Base-by-base conservation (phyloP, 2,113 vertebrate species). In the Tonatia bakeri region DNA sequence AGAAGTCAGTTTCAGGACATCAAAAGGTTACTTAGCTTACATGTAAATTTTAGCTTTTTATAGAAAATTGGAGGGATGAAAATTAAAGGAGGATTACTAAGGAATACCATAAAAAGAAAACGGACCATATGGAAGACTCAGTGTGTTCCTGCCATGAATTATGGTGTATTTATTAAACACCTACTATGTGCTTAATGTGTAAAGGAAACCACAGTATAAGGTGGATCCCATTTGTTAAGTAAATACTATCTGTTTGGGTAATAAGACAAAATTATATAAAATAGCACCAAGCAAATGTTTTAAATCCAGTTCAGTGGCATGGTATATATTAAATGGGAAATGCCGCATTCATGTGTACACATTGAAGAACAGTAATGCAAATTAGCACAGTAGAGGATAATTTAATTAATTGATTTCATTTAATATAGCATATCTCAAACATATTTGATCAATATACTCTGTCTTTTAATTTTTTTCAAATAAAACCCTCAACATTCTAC, bases 21-120 rank as follows among this genome's bases (percentile, higher is more conserved):
- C 20, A 28, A 73, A 70, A 94, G 59, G 45, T 94, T 95, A 94
- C 15, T 97, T 90, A 7, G 10, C 77, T 95, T 92, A 69, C 72
- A 91, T 50, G 40, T 91, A 94, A 95, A 87, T 93, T 52, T 70
- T 93, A 75, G 16, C 16, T 54, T 85, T 43, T 54, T 36, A 72
- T 0, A 65, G n/a, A 47, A 87, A 92, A 56, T 36, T 45, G 16
- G 9, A 87, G 7, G 33, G 65, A 59, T 89, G 13, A 87, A 92
- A 92, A 64, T 19, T 45, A 33, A 89, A 47, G 69, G 76, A 87
- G 45, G 80, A 83, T 6, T 40, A 33, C 22, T 87, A 84, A 45
- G n/a, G 16, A 76, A 73, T 76, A 54, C 12, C 40, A 0, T 59
- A 70, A 67, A 31, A 95, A 91, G 40, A 40, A 86, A 86, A 75